Evolutionary conservation across 2,888 invertebrate species (phyloP).

Genomic region (Argynnis bischoffii): DNA sequence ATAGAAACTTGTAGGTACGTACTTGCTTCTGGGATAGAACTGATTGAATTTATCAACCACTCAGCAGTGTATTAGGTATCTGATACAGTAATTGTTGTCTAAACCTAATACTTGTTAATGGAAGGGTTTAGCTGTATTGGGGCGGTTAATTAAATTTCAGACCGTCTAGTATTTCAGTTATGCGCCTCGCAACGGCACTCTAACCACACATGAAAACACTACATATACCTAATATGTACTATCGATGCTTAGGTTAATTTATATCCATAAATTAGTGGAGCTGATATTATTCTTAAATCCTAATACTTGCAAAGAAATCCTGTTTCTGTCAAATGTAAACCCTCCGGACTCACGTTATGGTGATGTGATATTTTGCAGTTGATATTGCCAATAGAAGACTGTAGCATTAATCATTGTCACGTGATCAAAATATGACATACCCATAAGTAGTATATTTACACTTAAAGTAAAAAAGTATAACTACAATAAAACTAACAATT

Average conservation of each 20-base stretch:
- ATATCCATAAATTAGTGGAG: neutral
- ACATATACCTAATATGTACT: constrained; percentile 16
- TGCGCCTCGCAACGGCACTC: constrained; percentile 45
- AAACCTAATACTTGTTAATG: constrained; percentile 51
- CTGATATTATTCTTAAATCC: too few relatives aligned
- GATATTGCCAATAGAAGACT: too few relatives aligned
- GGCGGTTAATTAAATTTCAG: constrained; percentile 74
- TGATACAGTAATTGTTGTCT: constrained; percentile 28
- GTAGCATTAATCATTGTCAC: too few relatives aligned
- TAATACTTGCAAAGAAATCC: too few relatives aligned
- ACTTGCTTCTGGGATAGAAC: neutral
- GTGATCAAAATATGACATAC: too few relatives aligned
- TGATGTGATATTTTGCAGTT: too few relatives aligned
- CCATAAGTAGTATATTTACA: too few relatives aligned
- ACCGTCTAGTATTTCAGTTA: constrained; percentile 65
- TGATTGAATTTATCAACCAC: constrained; percentile 16
- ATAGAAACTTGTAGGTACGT: too few relatives aligned
- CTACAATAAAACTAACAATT: too few relatives aligned
- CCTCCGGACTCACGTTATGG: too few relatives aligned
- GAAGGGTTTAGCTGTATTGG: constrained; percentile 51
- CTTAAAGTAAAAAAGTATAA: too few relatives aligned
- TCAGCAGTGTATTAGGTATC: constrained; percentile 12
- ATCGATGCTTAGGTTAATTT: constrained; percentile 4
- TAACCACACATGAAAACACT: constrained; percentile 37
- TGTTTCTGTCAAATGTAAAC: too few relatives aligned